Percentiles rank a stretch among this genome's conserved stretches.
Evolutionary conservation across 2,888 invertebrate species (phyloP).

Genomic region (Drosophila pegasa): DNA sequence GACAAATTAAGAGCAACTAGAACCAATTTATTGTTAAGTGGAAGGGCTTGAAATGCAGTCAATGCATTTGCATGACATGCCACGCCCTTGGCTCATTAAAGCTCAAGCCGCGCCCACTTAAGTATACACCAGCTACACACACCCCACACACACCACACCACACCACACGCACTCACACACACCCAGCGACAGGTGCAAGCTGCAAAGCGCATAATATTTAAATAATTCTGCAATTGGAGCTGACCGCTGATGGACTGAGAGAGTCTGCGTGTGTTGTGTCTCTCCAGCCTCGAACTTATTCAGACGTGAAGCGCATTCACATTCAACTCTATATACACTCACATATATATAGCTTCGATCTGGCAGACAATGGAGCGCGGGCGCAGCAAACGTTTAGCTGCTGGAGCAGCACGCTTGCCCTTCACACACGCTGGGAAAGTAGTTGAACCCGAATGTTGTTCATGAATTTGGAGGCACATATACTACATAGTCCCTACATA

Average conservation of each 20-base stretch:
- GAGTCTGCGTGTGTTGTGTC: slow-evolving; percentile 21
- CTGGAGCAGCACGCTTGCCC: slow-evolving; percentile 52
- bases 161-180: slow-evolving; percentile 40
- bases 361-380: slow-evolving; percentile 45
- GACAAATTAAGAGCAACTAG: slow-evolving; percentile 7
- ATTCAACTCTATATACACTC: slow-evolving; percentile 22
- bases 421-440: slow-evolving; percentile 49
- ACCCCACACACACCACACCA: slow-evolving; percentile 40
- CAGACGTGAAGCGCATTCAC: slow-evolving; percentile 74
- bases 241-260: slow-evolving; percentile 32
- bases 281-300: slow-evolving; percentile 74
- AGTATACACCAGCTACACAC: slow-evolving; percentile 26
- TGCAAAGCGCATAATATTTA: slow-evolving; percentile 50
- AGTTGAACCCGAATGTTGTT: slow-evolving; percentile 49
- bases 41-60: slow-evolving; percentile 22
- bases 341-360: slow-evolving; percentile 7
- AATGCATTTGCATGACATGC: slow-evolving; percentile 44
- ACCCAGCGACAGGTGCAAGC: slow-evolving; percentile 69
- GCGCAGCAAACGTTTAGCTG: slow-evolving; percentile 59
- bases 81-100: slow-evolving; percentile 57
- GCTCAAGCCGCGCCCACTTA: slow-evolving; percentile 44
- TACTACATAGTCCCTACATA: not conserved
- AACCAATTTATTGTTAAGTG: slow-evolving; percentile 28
- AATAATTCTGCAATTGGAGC: slow-evolving; percentile 48
- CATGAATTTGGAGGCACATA: slow-evolving; percentile 58